A percentile compares a stretch with the other conserved stretches of the same genome.
Evolutionary conservation across 1,140 invertebrate species (phyloP).

Genomic region (Anoplolepis gracilipes): DNA sequence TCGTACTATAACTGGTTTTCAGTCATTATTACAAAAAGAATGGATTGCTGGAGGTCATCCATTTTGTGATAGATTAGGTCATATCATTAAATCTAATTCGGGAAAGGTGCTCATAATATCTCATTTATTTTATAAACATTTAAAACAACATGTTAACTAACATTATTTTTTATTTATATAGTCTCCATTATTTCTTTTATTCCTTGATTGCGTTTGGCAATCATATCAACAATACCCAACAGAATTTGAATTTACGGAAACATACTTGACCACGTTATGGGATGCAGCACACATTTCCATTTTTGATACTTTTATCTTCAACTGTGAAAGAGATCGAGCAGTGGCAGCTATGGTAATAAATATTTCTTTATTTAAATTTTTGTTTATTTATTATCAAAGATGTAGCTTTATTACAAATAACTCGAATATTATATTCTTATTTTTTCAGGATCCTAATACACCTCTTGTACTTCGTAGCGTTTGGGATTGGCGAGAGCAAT

Average conservation of each 20-base stretch:
- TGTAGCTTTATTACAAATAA: neutral
- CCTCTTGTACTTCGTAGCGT: conserved; percentile 90
- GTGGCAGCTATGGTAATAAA: conserved; percentile 86
- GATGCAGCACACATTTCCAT: conserved; percentile 94
- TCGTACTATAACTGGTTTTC: conserved; percentile 95
- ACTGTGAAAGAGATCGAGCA: conserved; percentile 91
- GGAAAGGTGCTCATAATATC: conserved; percentile 84
- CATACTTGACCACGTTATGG: conserved; percentile 96
- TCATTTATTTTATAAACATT: neutral
- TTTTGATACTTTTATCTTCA: conserved; percentile 97
- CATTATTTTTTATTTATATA: conserved; percentile 78
- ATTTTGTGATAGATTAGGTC: conserved; percentile 91
- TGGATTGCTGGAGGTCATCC: conserved; percentile 97
- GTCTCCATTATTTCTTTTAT: conserved; percentile 95
- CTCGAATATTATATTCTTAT: neutral
- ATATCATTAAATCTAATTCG: conserved; percentile 86
- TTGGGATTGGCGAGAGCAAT: conserved; percentile 95
- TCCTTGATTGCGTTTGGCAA: conserved; percentile 98
- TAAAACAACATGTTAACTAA: neutral
- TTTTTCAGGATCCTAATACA: conserved; percentile 84
- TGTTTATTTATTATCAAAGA: neutral
- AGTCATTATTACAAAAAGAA: conserved; percentile 96
- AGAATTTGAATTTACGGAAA: conserved; percentile 96
- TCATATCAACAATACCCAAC: conserved; percentile 94
- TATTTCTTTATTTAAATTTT: neutral